Evolutionary conservation across 2,113 vertebrate species (phyloP).

Genomic region (Microcebus ravelobensis): DNA sequence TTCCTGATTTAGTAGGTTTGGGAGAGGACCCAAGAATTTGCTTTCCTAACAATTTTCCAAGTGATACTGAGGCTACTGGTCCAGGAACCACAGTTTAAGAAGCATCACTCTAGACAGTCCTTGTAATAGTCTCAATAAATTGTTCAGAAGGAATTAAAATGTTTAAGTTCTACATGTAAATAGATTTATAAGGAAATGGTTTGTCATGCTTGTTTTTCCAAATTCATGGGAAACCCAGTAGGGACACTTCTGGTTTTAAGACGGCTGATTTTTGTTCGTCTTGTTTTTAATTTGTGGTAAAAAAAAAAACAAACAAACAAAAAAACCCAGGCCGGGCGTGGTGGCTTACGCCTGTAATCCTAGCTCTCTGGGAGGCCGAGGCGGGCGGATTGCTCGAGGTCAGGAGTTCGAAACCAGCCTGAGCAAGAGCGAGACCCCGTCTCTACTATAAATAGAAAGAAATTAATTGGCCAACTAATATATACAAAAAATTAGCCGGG

Average conservation of each 20-base stretch:
- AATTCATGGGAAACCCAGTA: not conserved
- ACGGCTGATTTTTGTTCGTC: not conserved
- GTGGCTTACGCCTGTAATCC: too few species aligned
- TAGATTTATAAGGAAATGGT: not conserved
- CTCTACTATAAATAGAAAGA: too few species aligned
- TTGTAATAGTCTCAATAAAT: not conserved
- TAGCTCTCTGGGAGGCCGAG: too few species aligned
- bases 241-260: constrained; percentile 5
- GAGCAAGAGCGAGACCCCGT: too few species aligned
- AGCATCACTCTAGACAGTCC: not conserved
- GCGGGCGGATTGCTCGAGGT: too few species aligned
- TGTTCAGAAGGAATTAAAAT: not conserved
- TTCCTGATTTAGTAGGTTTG: not conserved
- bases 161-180: not conserved
- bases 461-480: too few species aligned
- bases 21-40: not conserved
- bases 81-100: not conserved
- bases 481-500: too few species aligned
- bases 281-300: not conserved
- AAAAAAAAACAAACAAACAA: too few species aligned
- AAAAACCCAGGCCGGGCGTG: too few species aligned
- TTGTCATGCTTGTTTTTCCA: constrained; percentile 4
- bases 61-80: not conserved
- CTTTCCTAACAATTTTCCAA: not conserved
- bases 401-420: too few species aligned